These are phyloP conservation scores for Enteromius viviparus DNA, from an alignment of 2,797 vertebrate genomes.

Conservation along the genomic window DNA sequence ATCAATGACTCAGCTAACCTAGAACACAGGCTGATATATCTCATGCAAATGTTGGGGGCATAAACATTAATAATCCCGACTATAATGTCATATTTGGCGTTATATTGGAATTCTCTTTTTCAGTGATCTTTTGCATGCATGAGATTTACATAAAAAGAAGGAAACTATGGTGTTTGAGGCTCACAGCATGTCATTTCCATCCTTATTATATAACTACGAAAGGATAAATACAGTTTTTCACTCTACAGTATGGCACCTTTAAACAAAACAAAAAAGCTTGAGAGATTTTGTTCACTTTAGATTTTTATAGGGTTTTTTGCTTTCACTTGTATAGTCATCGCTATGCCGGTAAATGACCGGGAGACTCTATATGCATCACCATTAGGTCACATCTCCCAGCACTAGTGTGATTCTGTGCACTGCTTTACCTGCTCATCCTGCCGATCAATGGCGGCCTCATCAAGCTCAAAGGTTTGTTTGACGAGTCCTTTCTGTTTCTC, in stretches of 20 bases:
- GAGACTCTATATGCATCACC: background rate
- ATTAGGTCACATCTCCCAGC: background rate
- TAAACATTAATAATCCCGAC: too few relatives aligned
- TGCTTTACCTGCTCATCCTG: conserved; percentile 81
- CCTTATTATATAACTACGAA: too few relatives aligned
- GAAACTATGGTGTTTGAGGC: too few relatives aligned
- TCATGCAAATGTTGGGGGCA: too few relatives aligned
- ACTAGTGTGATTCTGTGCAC: background rate
- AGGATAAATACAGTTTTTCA: too few relatives aligned
- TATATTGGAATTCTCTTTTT: too few relatives aligned
- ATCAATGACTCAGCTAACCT: too few relatives aligned
- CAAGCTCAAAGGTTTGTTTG: conserved; percentile 89
- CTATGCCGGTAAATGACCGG: background rate
- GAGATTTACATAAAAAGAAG: too few relatives aligned
- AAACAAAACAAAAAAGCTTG: background rate
- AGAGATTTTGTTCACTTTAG: background rate
- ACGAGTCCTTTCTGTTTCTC: conserved; percentile 84
- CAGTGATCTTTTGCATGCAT: too few relatives aligned
- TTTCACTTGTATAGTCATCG: background rate
- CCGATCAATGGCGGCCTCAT: conserved; percentile 77
- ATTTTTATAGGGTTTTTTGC: background rate
- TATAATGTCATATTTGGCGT: too few relatives aligned
- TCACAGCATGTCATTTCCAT: too few relatives aligned
- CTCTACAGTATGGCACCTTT: background rate
- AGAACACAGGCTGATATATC: too few relatives aligned